phyloP scores from a whole-genome alignment of 2,113 vertebrate genomes.

The Hirundichthys speculiger region DNA sequence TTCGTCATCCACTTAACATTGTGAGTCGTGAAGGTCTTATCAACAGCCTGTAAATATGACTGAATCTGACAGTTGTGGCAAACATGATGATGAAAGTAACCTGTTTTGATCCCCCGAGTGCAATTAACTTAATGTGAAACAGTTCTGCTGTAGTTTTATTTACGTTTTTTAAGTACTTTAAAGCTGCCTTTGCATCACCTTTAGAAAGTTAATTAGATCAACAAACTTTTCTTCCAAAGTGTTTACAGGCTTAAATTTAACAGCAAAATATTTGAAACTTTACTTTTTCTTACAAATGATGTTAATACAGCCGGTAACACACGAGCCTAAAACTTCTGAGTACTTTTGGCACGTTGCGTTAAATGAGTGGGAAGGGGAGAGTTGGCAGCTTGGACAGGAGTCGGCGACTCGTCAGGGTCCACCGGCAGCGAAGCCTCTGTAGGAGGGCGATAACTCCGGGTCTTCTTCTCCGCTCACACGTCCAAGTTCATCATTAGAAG shows the following conservation, averaged over 20 bases:
- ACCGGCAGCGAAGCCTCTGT: constrained; percentile 37
- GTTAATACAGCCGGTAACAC: background rate
- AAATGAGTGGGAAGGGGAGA: constrained; percentile 16
- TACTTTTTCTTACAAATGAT: background rate
- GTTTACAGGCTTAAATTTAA: background rate
- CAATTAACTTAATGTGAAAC: background rate
- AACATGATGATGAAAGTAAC: background rate
- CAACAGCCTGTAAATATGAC: background rate
- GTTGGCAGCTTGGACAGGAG: constrained; percentile 40
- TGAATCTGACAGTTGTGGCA: background rate
- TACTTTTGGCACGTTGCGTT: constrained; percentile 19
- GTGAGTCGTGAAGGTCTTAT: background rate
- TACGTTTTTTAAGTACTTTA: too few relatives aligned
- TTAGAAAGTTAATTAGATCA: background rate
- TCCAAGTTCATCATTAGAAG: constrained; percentile 49
- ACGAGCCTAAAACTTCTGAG: constrained; percentile 2
- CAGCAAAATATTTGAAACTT: background rate
- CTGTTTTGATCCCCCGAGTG: background rate
- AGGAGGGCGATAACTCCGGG: constrained; percentile 42
- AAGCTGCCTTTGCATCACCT: background rate
- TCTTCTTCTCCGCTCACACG: constrained; percentile 37
- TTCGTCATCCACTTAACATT: constrained; percentile 29
- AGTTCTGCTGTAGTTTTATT: too few relatives aligned
- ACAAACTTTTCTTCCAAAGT: background rate
- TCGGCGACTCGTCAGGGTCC: constrained; percentile 50